Evolutionary conservation across 2,888 invertebrate genomes (phyloP).

Genomic region (Imbricaverruca yamaguchii): DNA sequence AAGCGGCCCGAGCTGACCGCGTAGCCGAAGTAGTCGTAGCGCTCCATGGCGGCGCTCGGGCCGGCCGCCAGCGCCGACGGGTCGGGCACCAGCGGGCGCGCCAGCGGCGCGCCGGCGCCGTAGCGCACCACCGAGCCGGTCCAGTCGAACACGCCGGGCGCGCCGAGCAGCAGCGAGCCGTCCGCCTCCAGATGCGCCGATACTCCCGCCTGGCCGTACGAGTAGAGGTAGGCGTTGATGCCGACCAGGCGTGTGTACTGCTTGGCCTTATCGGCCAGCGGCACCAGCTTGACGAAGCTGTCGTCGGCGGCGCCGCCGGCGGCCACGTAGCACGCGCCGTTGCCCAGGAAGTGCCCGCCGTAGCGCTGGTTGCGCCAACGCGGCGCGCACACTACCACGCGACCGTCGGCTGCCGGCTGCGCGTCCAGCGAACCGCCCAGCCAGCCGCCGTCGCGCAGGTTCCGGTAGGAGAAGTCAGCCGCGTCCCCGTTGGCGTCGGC

Average conservation of each 20-base stretch:
- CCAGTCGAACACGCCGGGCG: constrained; percentile 55
- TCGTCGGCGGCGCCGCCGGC: constrained; percentile 19
- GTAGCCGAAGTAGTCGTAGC: constrained; percentile 34
- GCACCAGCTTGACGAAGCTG: not conserved
- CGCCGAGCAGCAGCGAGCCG: constrained; percentile 35
- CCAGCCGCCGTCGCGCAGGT: constrained; percentile 46
- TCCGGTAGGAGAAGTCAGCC: constrained; percentile 22
- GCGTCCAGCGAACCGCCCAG: constrained; percentile 41
- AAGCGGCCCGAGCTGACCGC: constrained; percentile 35
- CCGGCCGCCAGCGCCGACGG: not conserved
- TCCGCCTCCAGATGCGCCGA: constrained; percentile 22
- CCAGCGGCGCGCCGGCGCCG: not conserved
- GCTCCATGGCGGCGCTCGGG: constrained; percentile 18
- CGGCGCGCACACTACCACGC: constrained; percentile 41
- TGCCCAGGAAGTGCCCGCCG: constrained; percentile 35
- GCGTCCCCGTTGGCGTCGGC: constrained; percentile 36
- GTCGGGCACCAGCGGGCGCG: constrained; percentile 23
- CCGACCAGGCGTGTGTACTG: not conserved
- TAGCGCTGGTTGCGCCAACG: constrained; percentile 39
- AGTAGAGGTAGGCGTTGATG: constrained; percentile 24
- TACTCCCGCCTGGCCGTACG: constrained; percentile 27
- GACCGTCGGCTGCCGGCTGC: constrained; percentile 24
- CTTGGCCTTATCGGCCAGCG: not conserved
- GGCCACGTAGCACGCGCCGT: constrained; percentile 40
- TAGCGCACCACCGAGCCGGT: constrained; percentile 23